Conservation (phyloP, 1,140 invertebrate genomes). For the Magallana angulata region DNA sequence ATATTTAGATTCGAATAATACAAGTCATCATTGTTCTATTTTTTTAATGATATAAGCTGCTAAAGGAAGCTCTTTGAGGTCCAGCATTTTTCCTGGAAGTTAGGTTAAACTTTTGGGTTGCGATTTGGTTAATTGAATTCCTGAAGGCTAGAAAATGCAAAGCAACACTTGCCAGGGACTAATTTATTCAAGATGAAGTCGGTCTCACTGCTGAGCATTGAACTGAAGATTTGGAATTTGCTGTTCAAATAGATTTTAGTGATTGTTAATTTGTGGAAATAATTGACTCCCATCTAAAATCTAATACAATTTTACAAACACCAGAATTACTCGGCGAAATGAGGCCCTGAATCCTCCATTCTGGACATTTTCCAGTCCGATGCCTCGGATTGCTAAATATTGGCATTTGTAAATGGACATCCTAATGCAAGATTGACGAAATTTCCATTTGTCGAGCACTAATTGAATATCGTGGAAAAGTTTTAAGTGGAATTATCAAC, state of each 20-base stretch:
- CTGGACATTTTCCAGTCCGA: conserved; percentile 19
- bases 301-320: conserved; percentile 32
- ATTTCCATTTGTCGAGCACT: conserved; percentile 35
- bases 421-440: conserved; percentile 33
- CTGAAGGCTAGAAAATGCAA: not conserved
- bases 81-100: not conserved
- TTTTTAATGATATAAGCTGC: not conserved
- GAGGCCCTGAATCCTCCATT: not conserved
- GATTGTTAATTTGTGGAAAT: conserved; percentile 29
- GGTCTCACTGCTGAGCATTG: not conserved
- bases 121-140: not conserved
- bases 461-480: conserved; percentile 31
- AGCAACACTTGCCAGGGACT: not conserved
- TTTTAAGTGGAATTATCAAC: conserved; percentile 36
- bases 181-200: not conserved
- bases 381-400: conserved; percentile 33
- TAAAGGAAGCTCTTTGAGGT: too few relatives aligned
- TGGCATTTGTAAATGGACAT: conserved; percentile 35
- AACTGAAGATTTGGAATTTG: not conserved
- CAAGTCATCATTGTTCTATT: not conserved
- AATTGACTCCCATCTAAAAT: conserved; percentile 22
- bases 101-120: not conserved
- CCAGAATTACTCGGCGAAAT: not conserved
- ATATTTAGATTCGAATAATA: not conserved
- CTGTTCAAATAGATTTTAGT: conserved; percentile 2